phyloP scores from a whole-genome alignment of 2,113 vertebrate species.

The Chloropsis hardwickii region DNA sequence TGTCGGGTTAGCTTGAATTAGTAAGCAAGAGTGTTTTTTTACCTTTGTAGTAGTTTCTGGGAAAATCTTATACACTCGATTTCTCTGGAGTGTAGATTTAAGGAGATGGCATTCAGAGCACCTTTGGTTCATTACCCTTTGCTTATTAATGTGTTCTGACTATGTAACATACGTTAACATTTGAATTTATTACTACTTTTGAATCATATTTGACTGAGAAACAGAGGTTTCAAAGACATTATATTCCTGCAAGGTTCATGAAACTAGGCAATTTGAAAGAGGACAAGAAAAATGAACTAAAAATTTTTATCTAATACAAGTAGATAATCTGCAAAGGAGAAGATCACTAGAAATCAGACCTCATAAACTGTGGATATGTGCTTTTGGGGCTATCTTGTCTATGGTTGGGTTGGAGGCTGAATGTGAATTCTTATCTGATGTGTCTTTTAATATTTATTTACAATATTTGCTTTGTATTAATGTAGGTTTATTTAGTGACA shows the following conservation, averaged over 20 bases:
- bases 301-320: background rate
- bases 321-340: background rate
- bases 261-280: background rate
- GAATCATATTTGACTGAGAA: background rate
- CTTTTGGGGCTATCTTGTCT: background rate
- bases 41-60: background rate
- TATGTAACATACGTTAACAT: background rate
- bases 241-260: background rate
- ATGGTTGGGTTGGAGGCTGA: background rate
- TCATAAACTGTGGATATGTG: background rate
- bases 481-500: background rate
- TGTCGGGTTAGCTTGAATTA: background rate
- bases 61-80: background rate
- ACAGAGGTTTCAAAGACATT: background rate
- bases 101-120: background rate
- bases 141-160: background rate
- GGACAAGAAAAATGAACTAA: background rate
- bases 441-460: background rate
- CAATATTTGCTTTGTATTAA: background rate
- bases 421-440: background rate
- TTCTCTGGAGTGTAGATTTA: background rate
- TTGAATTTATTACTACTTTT: background rate
- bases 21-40: background rate
- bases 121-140: background rate
- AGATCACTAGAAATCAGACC: background rate